A percentile compares a stretch with the other conserved stretches of the same genome.
These are phyloP conservation scores for Zaprionus vittiger DNA, from an alignment of 1,140 invertebrate genomes.

Conservation along the genomic window DNA sequence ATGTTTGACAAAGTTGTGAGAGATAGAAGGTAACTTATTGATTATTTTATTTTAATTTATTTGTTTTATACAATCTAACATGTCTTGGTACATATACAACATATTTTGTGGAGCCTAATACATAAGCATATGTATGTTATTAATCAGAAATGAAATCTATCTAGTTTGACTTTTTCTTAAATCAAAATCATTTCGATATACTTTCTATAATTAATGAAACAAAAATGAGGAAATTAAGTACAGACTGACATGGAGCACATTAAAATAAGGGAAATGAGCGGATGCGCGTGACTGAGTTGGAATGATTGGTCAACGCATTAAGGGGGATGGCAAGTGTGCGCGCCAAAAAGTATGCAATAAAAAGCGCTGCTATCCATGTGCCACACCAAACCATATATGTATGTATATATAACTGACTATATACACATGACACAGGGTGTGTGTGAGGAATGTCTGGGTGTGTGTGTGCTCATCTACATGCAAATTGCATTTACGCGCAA, in stretches of 20 bases:
- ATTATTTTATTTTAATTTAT: no score
- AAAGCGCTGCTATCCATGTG: conserved; percentile 26
- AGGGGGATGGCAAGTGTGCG: conserved; percentile 51
- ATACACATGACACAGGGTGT: neutral
- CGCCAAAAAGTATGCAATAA: conserved; percentile 59
- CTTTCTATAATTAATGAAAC: neutral
- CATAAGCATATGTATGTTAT: no score
- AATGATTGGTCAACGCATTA: conserved; percentile 26
- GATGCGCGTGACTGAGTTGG: conserved; percentile 18
- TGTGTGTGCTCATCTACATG: conserved; percentile 61
- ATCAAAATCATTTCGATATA: conserved; percentile 7
- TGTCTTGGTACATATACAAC: no score
- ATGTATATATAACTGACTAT: neutral
- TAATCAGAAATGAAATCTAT: neutral
- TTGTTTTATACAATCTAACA: no score
- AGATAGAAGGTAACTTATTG: no score
- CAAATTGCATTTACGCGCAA: conserved; percentile 81
- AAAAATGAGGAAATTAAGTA: conserved; percentile 34
- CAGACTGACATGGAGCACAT: conserved; percentile 34
- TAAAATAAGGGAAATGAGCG: neutral
- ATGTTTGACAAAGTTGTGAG: no score
- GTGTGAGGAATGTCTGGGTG: conserved; percentile 9
- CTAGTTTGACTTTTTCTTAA: neutral
- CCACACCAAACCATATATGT: conserved; percentile 21
- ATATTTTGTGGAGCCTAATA: no score